Percentiles rank a stretch among this genome's conserved stretches.
These are phyloP conservation scores for Phalacrocorax carbo DNA, from an alignment of 2,113 vertebrate species.

Conservation along the genomic window DNA sequence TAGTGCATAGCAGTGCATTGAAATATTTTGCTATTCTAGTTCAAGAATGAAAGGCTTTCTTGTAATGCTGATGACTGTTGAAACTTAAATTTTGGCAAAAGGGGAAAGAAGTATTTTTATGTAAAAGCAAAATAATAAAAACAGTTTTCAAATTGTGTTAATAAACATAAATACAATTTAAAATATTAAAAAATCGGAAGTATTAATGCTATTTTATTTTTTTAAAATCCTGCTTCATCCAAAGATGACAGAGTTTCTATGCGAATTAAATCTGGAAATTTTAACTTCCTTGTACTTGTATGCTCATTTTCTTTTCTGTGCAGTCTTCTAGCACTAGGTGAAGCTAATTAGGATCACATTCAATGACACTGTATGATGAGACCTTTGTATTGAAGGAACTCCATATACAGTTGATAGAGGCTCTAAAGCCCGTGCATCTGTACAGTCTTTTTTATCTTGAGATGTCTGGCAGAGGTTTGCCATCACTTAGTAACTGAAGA, in stretches of 20 bases:
- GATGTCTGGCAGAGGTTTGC: not conserved
- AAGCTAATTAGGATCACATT: not conserved
- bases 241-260: not conserved
- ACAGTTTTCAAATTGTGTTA: not conserved
- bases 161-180: not conserved
- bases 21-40: not conserved
- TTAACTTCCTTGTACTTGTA: not conserved
- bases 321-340: not conserved
- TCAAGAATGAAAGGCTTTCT: not conserved
- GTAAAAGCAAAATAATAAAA: not conserved
- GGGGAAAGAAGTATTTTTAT: accelerated
- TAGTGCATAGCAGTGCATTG: not conserved
- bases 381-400: not conserved
- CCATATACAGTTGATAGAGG: not conserved
- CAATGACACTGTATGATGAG: not conserved
- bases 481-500: not conserved
- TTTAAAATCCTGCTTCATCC: not conserved
- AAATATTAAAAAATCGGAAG: not conserved
- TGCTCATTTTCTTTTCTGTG: not conserved
- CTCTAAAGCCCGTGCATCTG: not conserved
- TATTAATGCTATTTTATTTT: not conserved
- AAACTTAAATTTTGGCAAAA: not conserved
- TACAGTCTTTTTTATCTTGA: not conserved
- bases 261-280: not conserved
- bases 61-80: not conserved